Evolutionary conservation across 1,140 invertebrate genomes (phyloP), one percentile per base, ranked within the genome.

Genomic region (Heliconius himera): DNA sequence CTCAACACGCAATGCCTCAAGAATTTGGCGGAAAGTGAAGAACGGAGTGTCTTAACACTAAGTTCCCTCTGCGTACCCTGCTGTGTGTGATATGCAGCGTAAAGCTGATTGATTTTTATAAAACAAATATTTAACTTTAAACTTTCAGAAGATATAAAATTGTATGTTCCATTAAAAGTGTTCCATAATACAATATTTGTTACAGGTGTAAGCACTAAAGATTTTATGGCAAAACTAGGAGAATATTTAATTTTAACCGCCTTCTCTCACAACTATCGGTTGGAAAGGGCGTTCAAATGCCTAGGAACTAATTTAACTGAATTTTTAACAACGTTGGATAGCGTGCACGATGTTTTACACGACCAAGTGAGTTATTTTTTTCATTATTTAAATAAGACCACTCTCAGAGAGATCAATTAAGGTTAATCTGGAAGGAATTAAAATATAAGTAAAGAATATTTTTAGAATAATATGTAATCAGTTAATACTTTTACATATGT

Each of bases 331-430:
- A 93, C 93, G 72, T 82, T 94, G 38, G 98, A 99, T 88, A 98
- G 98, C 79, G 97, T 99, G 3, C 98, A 99, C 87, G 98, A 99
- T 92, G 97, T 98, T 18, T 95, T 98, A 11, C 97, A 97, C 86
- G 96, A 96, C 87, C 96, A 96, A 89, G 94, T 95, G 85, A 84
- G 73, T 78, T 20, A 16, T 41, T 26, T 51, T 36, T 71, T 46
- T 46, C 8, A 18, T 36, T 70, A 38, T 18, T n/a, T 71, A 11
- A 71, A 38, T 71, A 20, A 1, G 18, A 11, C 1, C 26, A 33
- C 13, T 1, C 18, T 71, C 70, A 71, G 13, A 71, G 13, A 66
- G 11, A 13, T 16, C 11, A 66, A 66, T 26, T 66, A 29, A 29
- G 1, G 13, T 29, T 26, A 66, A 66, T 13, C n/a, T 26, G 22